Conservation (phyloP, 2,113 vertebrate species). For the Acanthochromis polyacanthus region DNA sequence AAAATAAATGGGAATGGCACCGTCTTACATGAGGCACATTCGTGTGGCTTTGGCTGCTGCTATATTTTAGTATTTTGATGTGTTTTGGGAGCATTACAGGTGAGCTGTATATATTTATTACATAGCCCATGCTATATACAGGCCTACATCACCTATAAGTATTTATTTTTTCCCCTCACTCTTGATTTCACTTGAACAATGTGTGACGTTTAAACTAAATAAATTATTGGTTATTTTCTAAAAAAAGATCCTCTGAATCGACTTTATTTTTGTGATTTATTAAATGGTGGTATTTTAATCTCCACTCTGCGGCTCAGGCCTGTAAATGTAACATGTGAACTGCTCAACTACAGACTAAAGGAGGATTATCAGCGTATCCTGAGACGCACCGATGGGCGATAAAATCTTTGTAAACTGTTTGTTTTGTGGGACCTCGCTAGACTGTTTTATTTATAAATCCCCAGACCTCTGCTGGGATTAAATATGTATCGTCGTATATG, state of each 20-base stretch:
- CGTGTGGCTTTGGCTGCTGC: slow-evolving; percentile 77
- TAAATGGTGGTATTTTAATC: neutral
- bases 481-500: slow-evolving; percentile 79
- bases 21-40: slow-evolving; percentile 62
- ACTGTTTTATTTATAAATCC: slow-evolving; percentile 85
- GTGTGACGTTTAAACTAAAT: slow-evolving; percentile 83
- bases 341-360: neutral
- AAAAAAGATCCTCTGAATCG: slow-evolving; percentile 25
- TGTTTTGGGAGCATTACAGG: slow-evolving; percentile 63
- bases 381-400: slow-evolving; percentile 9
- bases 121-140: slow-evolving; percentile 37
- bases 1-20: slow-evolving; percentile 51
- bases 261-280: slow-evolving; percentile 41
- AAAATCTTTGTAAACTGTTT: slow-evolving; percentile 51
- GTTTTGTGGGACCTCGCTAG: slow-evolving; percentile 40
- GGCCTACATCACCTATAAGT: slow-evolving; percentile 46
- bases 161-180: slow-evolving; percentile 71
- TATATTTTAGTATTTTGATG: slow-evolving; percentile 80
- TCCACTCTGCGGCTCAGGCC: neutral
- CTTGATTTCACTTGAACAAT: slow-evolving; percentile 76
- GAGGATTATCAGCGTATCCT: neutral
- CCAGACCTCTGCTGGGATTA: slow-evolving; percentile 84
- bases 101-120: slow-evolving; percentile 51
- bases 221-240: slow-evolving; percentile 83
- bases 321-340: neutral